Base-by-base conservation (phyloP, 2,888 invertebrate genomes). In the Muscina levida region DNA sequence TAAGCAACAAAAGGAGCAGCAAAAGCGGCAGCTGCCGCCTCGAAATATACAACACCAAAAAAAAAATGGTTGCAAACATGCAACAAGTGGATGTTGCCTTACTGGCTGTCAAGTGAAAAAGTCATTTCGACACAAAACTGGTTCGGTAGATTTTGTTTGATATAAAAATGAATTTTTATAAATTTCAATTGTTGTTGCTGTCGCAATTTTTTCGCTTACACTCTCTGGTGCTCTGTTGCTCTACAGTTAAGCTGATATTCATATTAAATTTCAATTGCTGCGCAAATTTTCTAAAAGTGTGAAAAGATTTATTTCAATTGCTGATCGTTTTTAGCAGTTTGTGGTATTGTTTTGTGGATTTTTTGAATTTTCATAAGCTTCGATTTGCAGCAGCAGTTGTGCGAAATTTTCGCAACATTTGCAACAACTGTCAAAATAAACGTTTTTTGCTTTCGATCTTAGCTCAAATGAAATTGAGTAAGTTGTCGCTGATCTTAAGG, bases 11-110 rank as follows among this genome's bases (percentile, higher is more conserved):
- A 39, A 62, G 62, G 62, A 62, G 62, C 62, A 42, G 13, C 42
- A 57, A 22, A 3, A 31, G 42, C 37, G 17, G 17, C n/a, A 57
- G 37, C 5, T n/a, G n/a, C n/a, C 31, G 31, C 4, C 31, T 31
- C 8, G n/a, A n/a, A n/a, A n/a, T n/a, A n/a, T n/a, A n/a, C n/a
- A n/a, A 19, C 31, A 37, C 15, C 59, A 31, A 59, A 22, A 44
- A 5, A 53, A 51, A 48, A 62, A 65, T 56, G 26, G 53, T 46
- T 73, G 67, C 71, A 8, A 77, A 74, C 80, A 73, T 80, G 80
- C 77, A 80, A 71, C 80, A 80, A 80, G 80, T 77, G 77, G 73
- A 80, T 80, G 80, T 77, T 77, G 80, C 77, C 80, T 57, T 77
- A 74, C 77, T 77, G 80, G 80, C 77, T 80, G 80, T 77, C 73